phyloP scores from a whole-genome alignment of 2,113 vertebrate genomes.

The Grammomys surdaster region DNA sequence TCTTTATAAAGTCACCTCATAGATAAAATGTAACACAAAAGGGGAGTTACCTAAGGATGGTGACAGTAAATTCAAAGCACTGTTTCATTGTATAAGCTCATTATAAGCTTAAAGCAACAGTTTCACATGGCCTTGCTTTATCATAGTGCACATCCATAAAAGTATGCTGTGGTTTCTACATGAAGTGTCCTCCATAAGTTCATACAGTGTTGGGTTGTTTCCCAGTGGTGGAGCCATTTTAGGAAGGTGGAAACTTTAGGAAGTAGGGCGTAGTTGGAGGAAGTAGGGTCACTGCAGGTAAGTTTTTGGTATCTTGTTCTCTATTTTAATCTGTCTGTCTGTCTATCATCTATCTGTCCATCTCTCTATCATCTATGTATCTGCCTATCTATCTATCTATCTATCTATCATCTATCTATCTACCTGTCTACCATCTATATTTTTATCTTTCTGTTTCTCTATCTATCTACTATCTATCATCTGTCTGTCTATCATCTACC shows the following conservation, averaged over 20 bases:
- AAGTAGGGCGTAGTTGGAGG: not conserved
- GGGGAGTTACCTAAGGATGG: no score
- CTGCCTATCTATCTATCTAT: not conserved
- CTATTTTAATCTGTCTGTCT: not conserved
- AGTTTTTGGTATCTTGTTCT: not conserved
- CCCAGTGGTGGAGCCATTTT: not conserved
- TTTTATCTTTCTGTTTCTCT: not conserved
- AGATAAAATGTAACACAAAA: no score
- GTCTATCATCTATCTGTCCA: not conserved
- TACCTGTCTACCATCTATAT: not conserved
- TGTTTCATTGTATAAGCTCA: no score
- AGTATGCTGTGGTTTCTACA: not conserved
- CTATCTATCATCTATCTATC: not conserved
- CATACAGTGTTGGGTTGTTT: not conserved
- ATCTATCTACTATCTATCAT: not conserved
- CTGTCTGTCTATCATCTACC: not conserved
- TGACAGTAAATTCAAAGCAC: no score
- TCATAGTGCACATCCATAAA: no score
- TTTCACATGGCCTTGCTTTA: no score
- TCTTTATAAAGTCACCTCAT: no score
- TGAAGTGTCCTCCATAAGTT: not conserved
- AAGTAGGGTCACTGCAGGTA: not conserved
- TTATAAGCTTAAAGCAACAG: no score
- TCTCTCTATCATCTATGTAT: not conserved
- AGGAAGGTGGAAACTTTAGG: not conserved